Evolutionary conservation across 1,140 invertebrate species (phyloP).

Genomic region (Trichomalopsis sarcophagae): DNA sequence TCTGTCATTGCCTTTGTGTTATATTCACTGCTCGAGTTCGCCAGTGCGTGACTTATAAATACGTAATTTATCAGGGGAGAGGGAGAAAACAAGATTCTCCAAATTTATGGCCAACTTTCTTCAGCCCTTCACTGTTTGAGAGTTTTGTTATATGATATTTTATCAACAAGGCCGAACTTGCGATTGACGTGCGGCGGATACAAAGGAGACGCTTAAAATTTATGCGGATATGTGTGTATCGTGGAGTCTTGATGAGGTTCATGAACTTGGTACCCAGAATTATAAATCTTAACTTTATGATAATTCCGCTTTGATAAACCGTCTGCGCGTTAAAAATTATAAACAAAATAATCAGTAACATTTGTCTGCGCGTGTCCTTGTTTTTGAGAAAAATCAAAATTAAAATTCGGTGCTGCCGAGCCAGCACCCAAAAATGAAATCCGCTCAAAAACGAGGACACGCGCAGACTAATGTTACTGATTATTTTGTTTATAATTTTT

Average conservation of each 20-base stretch:
- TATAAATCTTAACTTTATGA: no score
- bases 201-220: not conserved
- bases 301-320: no score
- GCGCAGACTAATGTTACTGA: no score
- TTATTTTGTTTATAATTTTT: no score
- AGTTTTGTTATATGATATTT: not conserved
- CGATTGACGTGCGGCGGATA: not conserved
- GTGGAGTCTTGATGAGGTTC: not conserved
- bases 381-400: no score
- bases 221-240: not conserved
- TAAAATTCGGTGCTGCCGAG: no score
- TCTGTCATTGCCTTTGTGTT: not conserved
- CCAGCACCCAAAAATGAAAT: no score
- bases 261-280: no score
- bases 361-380: no score
- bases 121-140: not conserved
- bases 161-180: not conserved
- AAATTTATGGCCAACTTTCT: not conserved
- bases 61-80: not conserved
- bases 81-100: not conserved
- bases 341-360: no score
- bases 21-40: not conserved
- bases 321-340: no score
- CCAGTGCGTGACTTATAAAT: not conserved
- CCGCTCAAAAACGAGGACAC: no score